Conservation (phyloP, 2,888 invertebrate species). For the Clepsis dumicolana region DNA sequence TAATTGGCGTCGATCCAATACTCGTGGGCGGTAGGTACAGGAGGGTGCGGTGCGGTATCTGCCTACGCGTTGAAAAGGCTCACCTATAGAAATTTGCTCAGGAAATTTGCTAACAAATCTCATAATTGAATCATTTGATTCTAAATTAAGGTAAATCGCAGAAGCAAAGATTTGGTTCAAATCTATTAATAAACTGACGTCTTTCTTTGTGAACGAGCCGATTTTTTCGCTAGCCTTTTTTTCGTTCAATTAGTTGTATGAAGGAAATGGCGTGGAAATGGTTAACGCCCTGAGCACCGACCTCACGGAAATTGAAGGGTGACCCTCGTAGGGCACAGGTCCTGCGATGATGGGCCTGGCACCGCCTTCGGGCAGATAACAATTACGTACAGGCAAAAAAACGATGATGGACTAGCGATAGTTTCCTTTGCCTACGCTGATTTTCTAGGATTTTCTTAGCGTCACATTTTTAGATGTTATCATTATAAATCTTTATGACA, state of each 20-base stretch:
- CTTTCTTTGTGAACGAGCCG: neutral
- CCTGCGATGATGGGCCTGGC: slow-evolving; percentile 32
- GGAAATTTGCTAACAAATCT: slow-evolving; percentile 5
- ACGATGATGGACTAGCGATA: neutral
- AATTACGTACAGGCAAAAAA: slow-evolving; percentile 2
- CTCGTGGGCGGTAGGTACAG: slow-evolving; percentile 52
- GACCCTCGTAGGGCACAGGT: slow-evolving; percentile 47
- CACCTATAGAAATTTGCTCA: slow-evolving; percentile 3
- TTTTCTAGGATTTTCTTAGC: neutral
- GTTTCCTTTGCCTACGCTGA: neutral
- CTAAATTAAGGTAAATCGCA: neutral
- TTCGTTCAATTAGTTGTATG: slow-evolving; percentile 60
- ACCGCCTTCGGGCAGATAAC: slow-evolving; percentile 28
- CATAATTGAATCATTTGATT: slow-evolving; percentile 3
- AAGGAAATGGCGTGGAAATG: slow-evolving; percentile 77
- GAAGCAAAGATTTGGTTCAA: neutral
- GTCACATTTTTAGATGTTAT: neutral
- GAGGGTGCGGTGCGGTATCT: slow-evolving; percentile 21
- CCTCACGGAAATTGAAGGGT: slow-evolving; percentile 76
- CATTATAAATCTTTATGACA: neutral
- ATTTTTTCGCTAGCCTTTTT: slow-evolving; percentile 1
- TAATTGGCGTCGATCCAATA: slow-evolving; percentile 63
- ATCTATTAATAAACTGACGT: neutral
- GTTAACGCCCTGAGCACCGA: slow-evolving; percentile 77
- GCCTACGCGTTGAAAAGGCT: slow-evolving; percentile 20